Base-by-base conservation (phyloP, 1,140 invertebrate genomes). In the Bradysia coprophila region DNA sequence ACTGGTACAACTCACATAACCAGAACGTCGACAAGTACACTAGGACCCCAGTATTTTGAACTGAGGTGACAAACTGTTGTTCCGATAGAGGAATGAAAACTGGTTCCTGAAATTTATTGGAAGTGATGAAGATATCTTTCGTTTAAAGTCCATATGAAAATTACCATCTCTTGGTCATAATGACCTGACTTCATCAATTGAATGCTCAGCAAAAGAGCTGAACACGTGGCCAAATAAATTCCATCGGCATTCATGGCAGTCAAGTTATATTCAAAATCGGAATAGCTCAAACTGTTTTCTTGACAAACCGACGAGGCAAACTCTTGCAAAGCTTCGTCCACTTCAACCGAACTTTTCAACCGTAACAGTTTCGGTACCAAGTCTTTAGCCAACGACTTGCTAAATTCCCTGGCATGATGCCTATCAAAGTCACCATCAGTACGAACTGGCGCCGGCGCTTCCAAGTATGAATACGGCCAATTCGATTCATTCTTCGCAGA, bases 231-330 rank as follows among this genome's bases (percentile, higher is more conserved):
- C 40, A 93, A 65, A 59, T 95, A 95, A 38, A 95, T 84, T 38
- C 89, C 89, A 67, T 95, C 90, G 18, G 89, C 88, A 62, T 95
- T 95, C 65, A 93, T 82, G 36, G 93, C 89, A 19, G 82, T 85
- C 3, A 76, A 65, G 65, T 45, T 72, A 67, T 43, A 69, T 64
- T 61, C 72, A 59, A 37, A 60, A 24, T 58, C 57, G 10, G 53
- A 60, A 38, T 52, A 57, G 22, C 53, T 61, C 49, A 55, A 53
- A 65, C 66, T 40, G 64, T 74, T 75, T 73, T 89, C 81, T 67
- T 90, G 75, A 62, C 89, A 93, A 53, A 90, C 90, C 45, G 82
- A 78, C 1, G 89, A 92, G 1, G 89, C 78, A 56, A 94, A 92
- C 52, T 85, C 79, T 60, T 92, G 88, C 48, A 94, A 64, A 2